Conservation (phyloP, 1,140 invertebrate species). For the Luehdorfia chinensis region DNA sequence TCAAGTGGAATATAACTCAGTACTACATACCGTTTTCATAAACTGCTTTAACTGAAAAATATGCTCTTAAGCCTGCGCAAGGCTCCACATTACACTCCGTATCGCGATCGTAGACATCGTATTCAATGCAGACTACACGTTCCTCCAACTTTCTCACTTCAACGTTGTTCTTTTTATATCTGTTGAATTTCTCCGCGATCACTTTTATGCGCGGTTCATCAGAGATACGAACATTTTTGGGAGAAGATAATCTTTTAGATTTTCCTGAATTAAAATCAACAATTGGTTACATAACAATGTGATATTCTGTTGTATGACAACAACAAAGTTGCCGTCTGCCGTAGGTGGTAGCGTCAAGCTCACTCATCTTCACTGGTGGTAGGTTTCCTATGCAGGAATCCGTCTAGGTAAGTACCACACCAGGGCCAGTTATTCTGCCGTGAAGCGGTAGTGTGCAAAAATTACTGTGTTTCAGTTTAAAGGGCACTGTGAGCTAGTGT, state of each 20-base stretch:
- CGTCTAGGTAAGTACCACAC: too few species aligned
- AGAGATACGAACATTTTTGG: constrained; percentile 31
- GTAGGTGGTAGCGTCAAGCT: too few species aligned
- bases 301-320: too few species aligned
- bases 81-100: constrained; percentile 22
- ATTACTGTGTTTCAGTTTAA: too few species aligned
- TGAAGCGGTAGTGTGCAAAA: too few species aligned
- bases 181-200: constrained; percentile 55
- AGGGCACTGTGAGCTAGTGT: too few species aligned
- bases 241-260: neutral
- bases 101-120: constrained; percentile 39
- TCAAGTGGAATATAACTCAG: too few species aligned
- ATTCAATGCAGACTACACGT: constrained; percentile 60
- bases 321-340: too few species aligned
- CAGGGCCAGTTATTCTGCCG: too few species aligned
- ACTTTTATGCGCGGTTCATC: constrained; percentile 48
- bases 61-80: constrained; percentile 47
- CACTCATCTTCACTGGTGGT: too few species aligned
- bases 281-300: neutral
- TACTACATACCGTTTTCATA: constrained; percentile 24
- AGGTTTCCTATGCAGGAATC: too few species aligned
- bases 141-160: constrained; percentile 55
- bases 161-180: constrained; percentile 50
- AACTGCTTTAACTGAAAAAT: constrained; percentile 47
- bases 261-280: constrained; percentile 5